A percentile compares a stretch with the other conserved stretches of the same genome.
Conservation (phyloP, 2,797 vertebrate species). For the Falco biarmicus region DNA sequence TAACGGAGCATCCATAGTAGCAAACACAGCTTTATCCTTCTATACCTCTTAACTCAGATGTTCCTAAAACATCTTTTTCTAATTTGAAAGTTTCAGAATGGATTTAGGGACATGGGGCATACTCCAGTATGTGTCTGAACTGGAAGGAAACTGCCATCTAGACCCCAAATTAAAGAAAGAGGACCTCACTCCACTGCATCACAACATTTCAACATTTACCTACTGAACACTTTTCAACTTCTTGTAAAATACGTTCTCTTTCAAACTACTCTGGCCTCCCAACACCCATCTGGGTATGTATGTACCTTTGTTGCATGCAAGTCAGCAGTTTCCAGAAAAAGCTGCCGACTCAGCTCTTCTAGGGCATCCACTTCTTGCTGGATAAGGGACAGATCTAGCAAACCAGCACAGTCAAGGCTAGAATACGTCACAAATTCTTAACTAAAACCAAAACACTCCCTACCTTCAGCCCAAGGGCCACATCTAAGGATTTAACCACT, state of each 20-base stretch:
- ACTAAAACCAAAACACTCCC: background rate
- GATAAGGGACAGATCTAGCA: conserved; percentile 91
- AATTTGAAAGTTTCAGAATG: background rate
- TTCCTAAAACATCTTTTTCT: background rate
- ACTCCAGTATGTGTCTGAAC: background rate
- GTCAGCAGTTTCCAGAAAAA: conserved; percentile 96
- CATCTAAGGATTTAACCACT: background rate
- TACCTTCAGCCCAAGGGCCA: background rate
- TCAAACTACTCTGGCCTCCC: background rate
- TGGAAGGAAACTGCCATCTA: background rate
- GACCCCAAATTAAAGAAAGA: background rate
- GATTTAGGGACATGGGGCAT: background rate
- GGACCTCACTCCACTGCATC: background rate
- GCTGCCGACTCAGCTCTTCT: conserved; percentile 95
- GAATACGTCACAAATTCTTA: conserved; percentile 4
- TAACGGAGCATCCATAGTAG: background rate
- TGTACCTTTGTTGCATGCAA: conserved; percentile 95
- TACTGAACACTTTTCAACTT: background rate
- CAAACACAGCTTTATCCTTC: background rate
- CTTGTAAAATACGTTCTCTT: background rate
- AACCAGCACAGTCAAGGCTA: conserved; percentile 75
- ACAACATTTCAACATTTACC: background rate
- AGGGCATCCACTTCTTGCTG: conserved; percentile 97
- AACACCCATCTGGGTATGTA: background rate
- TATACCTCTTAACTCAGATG: background rate